phyloP scores from a whole-genome alignment of 2,797 vertebrate species.

The Chaetophractus vellerosus region DNA sequence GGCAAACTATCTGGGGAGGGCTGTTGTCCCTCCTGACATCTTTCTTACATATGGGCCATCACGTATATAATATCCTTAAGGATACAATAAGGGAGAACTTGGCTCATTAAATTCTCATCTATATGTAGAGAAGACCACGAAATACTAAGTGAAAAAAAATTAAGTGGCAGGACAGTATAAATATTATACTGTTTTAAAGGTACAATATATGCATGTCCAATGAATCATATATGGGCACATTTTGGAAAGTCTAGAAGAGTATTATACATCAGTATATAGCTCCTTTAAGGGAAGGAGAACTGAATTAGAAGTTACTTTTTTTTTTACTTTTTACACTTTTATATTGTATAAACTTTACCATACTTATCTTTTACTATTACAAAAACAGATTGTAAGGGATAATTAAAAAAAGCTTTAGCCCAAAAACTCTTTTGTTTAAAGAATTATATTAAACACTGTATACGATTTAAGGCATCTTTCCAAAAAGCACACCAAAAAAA shows the following conservation, averaged over 20 bases:
- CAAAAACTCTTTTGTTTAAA: background rate
- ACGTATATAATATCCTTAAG: background rate
- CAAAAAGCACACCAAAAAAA: conserved; percentile 6
- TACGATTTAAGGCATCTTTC: background rate
- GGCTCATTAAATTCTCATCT: background rate
- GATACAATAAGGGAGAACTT: background rate
- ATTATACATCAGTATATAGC: background rate
- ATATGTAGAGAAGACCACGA: background rate
- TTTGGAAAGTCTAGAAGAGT: conserved; percentile 12
- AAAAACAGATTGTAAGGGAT: background rate
- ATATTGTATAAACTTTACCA: background rate
- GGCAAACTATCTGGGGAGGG: background rate
- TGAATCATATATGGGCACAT: background rate
- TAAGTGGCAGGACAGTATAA: background rate
- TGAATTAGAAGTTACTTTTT: background rate
- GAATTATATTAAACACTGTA: background rate
- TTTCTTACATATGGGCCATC: background rate
- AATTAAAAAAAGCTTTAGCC: background rate
- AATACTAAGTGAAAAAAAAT: background rate
- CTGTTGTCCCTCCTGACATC: background rate
- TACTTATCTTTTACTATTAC: conserved; percentile 19
- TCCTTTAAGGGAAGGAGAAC: background rate
- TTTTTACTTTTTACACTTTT: conserved; percentile 5
- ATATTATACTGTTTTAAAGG: background rate
- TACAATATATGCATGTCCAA: background rate